phyloP scores from a whole-genome alignment of 2,888 invertebrate species.

The Alviniconcha strummeri region DNA sequence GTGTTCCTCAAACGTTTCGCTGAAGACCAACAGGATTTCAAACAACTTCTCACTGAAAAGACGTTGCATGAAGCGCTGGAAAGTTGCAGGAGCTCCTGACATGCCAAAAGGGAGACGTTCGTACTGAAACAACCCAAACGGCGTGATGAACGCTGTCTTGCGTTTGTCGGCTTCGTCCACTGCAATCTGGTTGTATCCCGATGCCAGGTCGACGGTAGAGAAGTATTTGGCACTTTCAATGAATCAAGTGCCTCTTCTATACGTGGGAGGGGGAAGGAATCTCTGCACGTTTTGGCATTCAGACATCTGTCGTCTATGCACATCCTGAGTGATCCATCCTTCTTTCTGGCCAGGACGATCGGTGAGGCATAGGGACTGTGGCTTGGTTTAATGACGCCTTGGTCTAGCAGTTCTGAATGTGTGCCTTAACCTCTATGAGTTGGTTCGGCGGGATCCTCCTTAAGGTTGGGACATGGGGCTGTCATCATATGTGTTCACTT shows the following conservation, averaged over 20 bases:
- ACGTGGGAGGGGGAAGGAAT: conserved; percentile 6
- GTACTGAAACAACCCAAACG: too few relatives aligned
- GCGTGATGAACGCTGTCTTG: conserved; percentile 27
- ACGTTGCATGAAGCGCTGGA: not conserved
- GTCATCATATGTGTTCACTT: too few relatives aligned
- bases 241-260: conserved; percentile 14
- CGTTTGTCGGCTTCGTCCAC: not conserved
- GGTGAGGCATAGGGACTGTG: too few relatives aligned
- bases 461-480: too few relatives aligned
- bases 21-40: not conserved
- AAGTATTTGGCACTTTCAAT: not conserved
- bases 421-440: too few relatives aligned
- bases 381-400: too few relatives aligned
- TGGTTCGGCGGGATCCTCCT: too few relatives aligned
- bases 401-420: too few relatives aligned
- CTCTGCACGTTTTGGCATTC: conserved; percentile 4
- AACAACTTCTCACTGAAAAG: conserved; percentile 5
- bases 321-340: not conserved
- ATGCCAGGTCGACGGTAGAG: conserved; percentile 22
- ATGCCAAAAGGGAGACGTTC: conserved; percentile 16
- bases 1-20: not conserved
- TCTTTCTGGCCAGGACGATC: too few relatives aligned
- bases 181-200: conserved; percentile 27
- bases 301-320: conserved; percentile 1
- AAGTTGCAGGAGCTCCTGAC: conserved; percentile 9